These are phyloP conservation scores for Hermaeophaga mercurialis DNA, from an alignment of 2,888 invertebrate genomes.

Conservation along the genomic window DNA sequence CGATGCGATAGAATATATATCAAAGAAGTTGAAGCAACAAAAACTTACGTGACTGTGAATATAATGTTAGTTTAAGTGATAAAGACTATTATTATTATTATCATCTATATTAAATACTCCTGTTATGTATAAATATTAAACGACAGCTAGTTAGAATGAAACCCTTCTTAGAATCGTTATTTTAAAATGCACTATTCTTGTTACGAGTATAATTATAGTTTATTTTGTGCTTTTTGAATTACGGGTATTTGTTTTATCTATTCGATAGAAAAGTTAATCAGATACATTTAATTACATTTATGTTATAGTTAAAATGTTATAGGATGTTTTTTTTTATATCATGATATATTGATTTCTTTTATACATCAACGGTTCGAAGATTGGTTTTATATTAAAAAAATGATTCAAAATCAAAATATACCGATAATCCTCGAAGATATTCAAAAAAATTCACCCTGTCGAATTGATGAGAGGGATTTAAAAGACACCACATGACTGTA, in stretches of 20 bases:
- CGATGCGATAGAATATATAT: conserved; percentile 52
- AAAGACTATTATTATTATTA: conserved; percentile 18
- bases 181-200: not conserved
- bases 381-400: no score
- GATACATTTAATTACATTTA: not conserved
- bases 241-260: no score
- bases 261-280: no score
- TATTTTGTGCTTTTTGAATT: no score
- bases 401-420: no score
- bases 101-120: not conserved
- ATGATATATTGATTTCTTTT: no score
- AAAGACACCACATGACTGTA: no score
- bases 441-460: no score
- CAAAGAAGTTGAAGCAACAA: not conserved
- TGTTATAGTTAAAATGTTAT: not conserved
- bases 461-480: no score
- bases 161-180: not conserved
- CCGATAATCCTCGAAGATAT: no score
- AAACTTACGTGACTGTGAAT: conserved; percentile 32
- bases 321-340: no score
- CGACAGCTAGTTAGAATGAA: not conserved
- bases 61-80: conserved; percentile 27
- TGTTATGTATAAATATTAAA: conserved; percentile 7
- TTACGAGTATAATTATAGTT: not conserved
- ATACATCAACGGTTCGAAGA: no score